Evolutionary conservation across 2,113 vertebrate genomes (phyloP).

Genomic region (Glareola pratincola): DNA sequence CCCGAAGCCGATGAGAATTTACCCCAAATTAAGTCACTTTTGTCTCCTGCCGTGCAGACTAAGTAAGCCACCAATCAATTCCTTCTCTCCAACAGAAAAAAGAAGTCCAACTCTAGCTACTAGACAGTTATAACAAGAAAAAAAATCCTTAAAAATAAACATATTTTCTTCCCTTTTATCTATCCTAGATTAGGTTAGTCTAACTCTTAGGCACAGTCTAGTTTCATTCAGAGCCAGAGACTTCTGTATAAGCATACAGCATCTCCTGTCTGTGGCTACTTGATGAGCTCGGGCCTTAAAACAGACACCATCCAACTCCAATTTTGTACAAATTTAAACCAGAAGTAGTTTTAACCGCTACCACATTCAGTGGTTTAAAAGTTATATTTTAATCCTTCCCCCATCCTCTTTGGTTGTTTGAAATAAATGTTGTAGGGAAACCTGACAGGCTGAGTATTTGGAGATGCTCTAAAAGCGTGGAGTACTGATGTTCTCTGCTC

Average conservation of each 20-base stretch:
- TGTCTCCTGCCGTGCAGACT: background rate
- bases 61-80: background rate
- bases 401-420: background rate
- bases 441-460: background rate
- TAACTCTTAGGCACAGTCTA: background rate
- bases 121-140: background rate
- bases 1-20: background rate
- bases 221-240: background rate
- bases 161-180: background rate
- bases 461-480: background rate
- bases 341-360: background rate
- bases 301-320: background rate
- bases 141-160: background rate
- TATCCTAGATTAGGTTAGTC: background rate
- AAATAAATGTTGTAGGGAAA: background rate
- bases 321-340: background rate
- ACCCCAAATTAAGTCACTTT: background rate
- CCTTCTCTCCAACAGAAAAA: background rate
- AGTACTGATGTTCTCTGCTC: background rate
- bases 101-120: background rate
- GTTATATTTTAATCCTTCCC: background rate
- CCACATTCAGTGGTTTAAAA: background rate
- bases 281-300: background rate
- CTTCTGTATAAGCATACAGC: background rate
- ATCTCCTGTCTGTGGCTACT: background rate